phyloP scores from a whole-genome alignment of 2,797 vertebrate species.

The Menidia menidia region DNA sequence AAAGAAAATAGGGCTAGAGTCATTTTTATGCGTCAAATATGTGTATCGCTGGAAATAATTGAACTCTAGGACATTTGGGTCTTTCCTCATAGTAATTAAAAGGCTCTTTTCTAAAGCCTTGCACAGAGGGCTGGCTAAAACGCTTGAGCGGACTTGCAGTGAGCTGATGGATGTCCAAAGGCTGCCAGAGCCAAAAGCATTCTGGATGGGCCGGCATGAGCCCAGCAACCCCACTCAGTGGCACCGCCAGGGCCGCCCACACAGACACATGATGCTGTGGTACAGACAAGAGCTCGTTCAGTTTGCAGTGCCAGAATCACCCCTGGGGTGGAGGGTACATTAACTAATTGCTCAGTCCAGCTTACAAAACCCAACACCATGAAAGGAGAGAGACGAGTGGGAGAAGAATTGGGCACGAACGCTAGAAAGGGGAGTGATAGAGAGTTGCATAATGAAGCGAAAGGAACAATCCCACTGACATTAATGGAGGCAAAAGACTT shows the following conservation, averaged over 20 bases:
- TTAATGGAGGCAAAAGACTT: slow-evolving; percentile 36
- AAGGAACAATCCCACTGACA: slow-evolving; percentile 45
- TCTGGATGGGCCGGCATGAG: slow-evolving; percentile 52
- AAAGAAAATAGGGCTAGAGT: background rate
- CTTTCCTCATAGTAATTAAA: slow-evolving; percentile 60
- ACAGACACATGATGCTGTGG: slow-evolving; percentile 27
- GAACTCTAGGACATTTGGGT: slow-evolving; percentile 37
- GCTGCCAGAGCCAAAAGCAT: slow-evolving; percentile 60
- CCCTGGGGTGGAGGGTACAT: slow-evolving; percentile 72
- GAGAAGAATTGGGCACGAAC: slow-evolving; percentile 34
- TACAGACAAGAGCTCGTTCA: slow-evolving; percentile 38
- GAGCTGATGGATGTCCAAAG: slow-evolving; percentile 55
- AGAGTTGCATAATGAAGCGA: slow-evolving; percentile 38
- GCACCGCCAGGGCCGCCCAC: slow-evolving; percentile 53
- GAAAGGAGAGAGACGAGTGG: slow-evolving; percentile 26
- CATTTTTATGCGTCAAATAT: background rate
- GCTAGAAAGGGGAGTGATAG: slow-evolving; percentile 28
- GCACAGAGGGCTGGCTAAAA: slow-evolving; percentile 46
- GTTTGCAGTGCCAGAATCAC: slow-evolving; percentile 62
- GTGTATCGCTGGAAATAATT: slow-evolving; percentile 24
- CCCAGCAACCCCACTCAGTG: slow-evolving; percentile 47
- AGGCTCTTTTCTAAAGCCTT: slow-evolving; percentile 53
- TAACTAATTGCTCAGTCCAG: slow-evolving; percentile 77
- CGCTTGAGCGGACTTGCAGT: slow-evolving; percentile 51
- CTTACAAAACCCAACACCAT: slow-evolving; percentile 63